Percentiles rank a stretch among this genome's conserved stretches.
Evolutionary conservation across 2,888 invertebrate species (phyloP).

Genomic region (Autographa gamma): DNA sequence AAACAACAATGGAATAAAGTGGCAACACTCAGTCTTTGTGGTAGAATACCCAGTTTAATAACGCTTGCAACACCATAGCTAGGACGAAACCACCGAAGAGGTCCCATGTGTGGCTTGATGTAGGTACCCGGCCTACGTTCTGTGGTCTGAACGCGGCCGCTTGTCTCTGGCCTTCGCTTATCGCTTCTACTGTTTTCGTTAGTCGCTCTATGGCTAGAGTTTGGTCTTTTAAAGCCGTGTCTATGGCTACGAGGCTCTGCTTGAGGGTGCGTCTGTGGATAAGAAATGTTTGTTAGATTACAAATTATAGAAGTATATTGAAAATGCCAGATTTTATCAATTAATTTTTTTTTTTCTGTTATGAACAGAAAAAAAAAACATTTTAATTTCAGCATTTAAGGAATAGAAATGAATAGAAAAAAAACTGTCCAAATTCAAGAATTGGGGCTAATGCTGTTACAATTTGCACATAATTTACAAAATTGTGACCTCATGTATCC

Average conservation of each 20-base stretch:
- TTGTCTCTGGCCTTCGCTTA: slow-evolving; percentile 67
- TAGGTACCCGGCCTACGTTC: slow-evolving; percentile 65
- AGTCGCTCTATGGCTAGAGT: slow-evolving; percentile 81
- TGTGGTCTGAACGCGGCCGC: slow-evolving; percentile 58
- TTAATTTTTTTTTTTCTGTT: no score
- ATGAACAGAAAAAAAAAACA: no score
- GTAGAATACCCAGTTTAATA: slow-evolving; percentile 81
- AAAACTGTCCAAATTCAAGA: no score
- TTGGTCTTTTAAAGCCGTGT: slow-evolving; percentile 85
- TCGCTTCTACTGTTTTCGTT: slow-evolving; percentile 69
- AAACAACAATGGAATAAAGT: slow-evolving; percentile 49
- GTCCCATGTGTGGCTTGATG: slow-evolving; percentile 76
- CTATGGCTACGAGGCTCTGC: slow-evolving; percentile 83
- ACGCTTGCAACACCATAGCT: slow-evolving; percentile 79
- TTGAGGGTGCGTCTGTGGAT: slow-evolving; percentile 82
- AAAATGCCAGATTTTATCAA: no score
- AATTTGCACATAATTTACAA: no score
- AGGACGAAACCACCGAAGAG: slow-evolving; percentile 79
- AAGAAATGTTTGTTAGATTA: neutral
- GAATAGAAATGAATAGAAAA: no score
- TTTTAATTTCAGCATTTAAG: no score
- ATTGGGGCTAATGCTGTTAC: no score
- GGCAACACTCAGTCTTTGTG: slow-evolving; percentile 76
- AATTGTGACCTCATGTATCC: no score
- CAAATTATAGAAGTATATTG: neutral